These are phyloP conservation scores for Eristalis arbustorum DNA, from an alignment of 2,888 invertebrate species.

Conservation along the genomic window DNA sequence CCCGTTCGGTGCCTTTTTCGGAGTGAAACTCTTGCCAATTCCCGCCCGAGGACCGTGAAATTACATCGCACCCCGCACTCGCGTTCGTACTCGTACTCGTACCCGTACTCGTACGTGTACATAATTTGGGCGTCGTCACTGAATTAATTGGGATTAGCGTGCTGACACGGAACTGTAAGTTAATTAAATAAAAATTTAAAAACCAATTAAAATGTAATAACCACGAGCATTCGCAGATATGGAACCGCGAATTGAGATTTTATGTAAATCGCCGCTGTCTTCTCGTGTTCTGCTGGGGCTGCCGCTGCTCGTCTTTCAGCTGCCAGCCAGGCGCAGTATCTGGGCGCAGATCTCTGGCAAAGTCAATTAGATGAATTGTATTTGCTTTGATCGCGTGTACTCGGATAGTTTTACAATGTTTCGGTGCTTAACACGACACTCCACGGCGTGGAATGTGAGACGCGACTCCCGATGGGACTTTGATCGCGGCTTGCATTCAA, in stretches of 20 bases:
- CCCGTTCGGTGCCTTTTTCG: slow-evolving; percentile 19
- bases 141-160: slow-evolving; percentile 54
- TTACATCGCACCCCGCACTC: slow-evolving; percentile 32
- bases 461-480: background rate
- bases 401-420: background rate
- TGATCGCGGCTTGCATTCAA: background rate
- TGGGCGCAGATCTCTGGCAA: background rate
- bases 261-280: slow-evolving; percentile 43
- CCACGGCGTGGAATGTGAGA: background rate
- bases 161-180: slow-evolving; percentile 50
- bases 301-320: background rate
- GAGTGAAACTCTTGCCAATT: slow-evolving; percentile 14
- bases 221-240: slow-evolving; percentile 15
- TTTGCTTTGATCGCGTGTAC: slow-evolving; percentile 47
- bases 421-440: background rate
- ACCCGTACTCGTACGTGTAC: slow-evolving; percentile 17
- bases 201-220: slow-evolving; percentile 68
- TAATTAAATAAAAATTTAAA: slow-evolving; percentile 70
- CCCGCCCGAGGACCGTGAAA: slow-evolving; percentile 30
- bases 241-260: slow-evolving; percentile 23
- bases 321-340: background rate
- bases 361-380: slow-evolving; percentile 32
- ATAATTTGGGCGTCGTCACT: slow-evolving; percentile 57
- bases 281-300: background rate
- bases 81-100: background rate